Base-by-base conservation (phyloP, 2,888 invertebrate species). In the Euspilapteryx auroguttella region DNA sequence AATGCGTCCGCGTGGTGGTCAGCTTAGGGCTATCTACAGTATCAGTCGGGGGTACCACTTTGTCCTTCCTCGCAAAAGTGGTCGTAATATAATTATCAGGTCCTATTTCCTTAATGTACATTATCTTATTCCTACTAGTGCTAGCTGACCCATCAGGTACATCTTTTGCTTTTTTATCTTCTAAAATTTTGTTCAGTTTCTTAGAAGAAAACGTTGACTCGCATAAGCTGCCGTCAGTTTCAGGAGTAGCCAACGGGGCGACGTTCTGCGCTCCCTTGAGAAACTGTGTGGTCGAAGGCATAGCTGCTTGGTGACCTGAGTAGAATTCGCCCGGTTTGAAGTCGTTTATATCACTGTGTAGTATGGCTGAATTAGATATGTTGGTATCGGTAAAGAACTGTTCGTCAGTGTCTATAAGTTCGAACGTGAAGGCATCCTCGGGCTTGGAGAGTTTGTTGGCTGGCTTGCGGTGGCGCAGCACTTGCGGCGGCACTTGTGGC, bases 321-420 rank as follows among this genome's bases (percentile, higher is more conserved):
- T 66, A 78, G 49, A 78, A 77, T 43, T 78, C 77, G 10, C 77
- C 78, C 0, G 78, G 78, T 36, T 59, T 66, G 36, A 78, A 78
- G 37, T 76, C 73, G 25, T 64, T 65, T 24, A 71, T 46, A 24
- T 61, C 58, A 14, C 56, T 57, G 35, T 69, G 68, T 24, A 73
- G 46, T 13, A 45, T 54, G 14, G 66, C 58, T 14, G 69, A 71
- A 38, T 66, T 69, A n/a, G 61, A 57, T 33, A 73, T 73, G 36
- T 71, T 68, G 39, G 71, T 75, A 37, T 76, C 76, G 2, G 73
- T 71, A 41, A 71, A 71, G 43, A 69, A 75, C 36, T 79, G 78
- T 49, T 90, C 91, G 47, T 91, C 91, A 8, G 86, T 88, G 45
- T 91, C 91, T 34, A 91, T 85, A 32, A 91, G 80, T 55, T 91